A percentile compares a stretch with the other conserved stretches of the same genome.
These are phyloP conservation scores for Heliconius hortense DNA, from an alignment of 2,888 invertebrate species.

Conservation along the genomic window DNA sequence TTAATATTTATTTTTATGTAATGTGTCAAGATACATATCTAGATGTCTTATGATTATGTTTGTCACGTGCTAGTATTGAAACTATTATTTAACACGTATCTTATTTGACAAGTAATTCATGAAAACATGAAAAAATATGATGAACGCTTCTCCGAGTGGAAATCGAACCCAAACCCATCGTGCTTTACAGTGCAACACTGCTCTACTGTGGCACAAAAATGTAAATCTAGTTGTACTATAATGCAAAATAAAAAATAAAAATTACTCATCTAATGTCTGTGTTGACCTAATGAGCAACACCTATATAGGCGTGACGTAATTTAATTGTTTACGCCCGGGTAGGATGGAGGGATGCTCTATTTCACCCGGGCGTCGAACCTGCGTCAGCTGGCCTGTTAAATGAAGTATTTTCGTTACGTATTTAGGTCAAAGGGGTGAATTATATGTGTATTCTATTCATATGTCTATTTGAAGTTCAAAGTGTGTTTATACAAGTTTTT, in stretches of 20 bases:
- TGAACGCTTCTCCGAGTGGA: too few relatives aligned
- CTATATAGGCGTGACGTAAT: slow-evolving; percentile 48
- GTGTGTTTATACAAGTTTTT: not conserved
- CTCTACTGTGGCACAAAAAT: not conserved
- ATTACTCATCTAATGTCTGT: slow-evolving; percentile 21
- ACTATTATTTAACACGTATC: too few relatives aligned
- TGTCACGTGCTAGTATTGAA: too few relatives aligned
- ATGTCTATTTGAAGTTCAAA: not conserved
- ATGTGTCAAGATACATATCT: too few relatives aligned
- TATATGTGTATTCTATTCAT: not conserved
- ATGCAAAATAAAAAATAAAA: not conserved
- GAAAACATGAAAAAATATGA: too few relatives aligned
- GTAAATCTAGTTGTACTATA: not conserved
- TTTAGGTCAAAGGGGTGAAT: slow-evolving; percentile 37
- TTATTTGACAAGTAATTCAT: too few relatives aligned
- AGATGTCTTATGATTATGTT: too few relatives aligned
- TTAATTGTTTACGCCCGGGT: slow-evolving; percentile 47
- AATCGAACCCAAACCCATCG: not conserved
- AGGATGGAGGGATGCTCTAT: slow-evolving; percentile 56
- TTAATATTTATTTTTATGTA: too few relatives aligned
- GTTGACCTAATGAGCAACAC: slow-evolving; percentile 33
- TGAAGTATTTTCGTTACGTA: slow-evolving; percentile 38
- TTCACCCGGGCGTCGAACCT: slow-evolving; percentile 58
- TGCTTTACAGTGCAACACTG: not conserved
- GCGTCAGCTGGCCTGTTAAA: slow-evolving; percentile 58